A percentile compares a stretch with the other conserved stretches of the same genome.
These are phyloP conservation scores for Alloscopus bannaensis DNA, from an alignment of 2,888 invertebrate genomes.

Conservation along the genomic window DNA sequence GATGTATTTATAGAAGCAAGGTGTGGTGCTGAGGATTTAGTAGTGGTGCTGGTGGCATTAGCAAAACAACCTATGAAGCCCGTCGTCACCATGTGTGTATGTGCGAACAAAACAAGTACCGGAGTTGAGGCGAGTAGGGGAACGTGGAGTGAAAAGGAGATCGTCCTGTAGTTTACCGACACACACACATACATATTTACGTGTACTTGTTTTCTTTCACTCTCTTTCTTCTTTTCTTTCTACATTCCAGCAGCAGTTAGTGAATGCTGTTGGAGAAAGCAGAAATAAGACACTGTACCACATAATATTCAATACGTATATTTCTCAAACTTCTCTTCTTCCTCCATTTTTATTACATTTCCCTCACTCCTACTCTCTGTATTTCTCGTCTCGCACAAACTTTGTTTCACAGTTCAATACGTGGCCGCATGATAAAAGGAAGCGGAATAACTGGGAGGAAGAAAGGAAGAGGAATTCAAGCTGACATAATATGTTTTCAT, in stretches of 20 bases:
- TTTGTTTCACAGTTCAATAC: background rate
- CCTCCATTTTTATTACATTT: constrained; percentile 9
- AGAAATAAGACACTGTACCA: too few species aligned
- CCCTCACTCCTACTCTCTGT: background rate
- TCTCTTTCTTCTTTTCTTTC: too few species aligned
- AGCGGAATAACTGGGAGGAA: constrained; percentile 6
- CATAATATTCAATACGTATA: background rate
- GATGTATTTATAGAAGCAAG: constrained; percentile 47
- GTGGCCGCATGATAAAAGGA: background rate
- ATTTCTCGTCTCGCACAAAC: background rate
- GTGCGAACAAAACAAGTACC: too few species aligned
- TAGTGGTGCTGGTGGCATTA: constrained; percentile 44
- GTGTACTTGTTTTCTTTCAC: too few species aligned
- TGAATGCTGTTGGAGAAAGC: too few species aligned
- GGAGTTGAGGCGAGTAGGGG: too few species aligned
- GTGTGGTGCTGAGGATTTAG: constrained; percentile 57
- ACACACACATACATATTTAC: too few species aligned
- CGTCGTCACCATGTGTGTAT: background rate
- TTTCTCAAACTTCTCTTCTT: constrained; percentile 2
- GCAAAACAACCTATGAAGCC: constrained; percentile 11
- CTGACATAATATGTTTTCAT: constrained; percentile 54
- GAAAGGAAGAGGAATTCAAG: constrained; percentile 28
- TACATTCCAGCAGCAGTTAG: background rate
- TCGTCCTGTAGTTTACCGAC: too few species aligned
- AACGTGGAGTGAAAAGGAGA: too few species aligned